Percentiles rank a stretch among this genome's conserved stretches.
Evolutionary conservation across 2,888 invertebrate genomes (phyloP).

Genomic region (Machimus atricapillus): DNA sequence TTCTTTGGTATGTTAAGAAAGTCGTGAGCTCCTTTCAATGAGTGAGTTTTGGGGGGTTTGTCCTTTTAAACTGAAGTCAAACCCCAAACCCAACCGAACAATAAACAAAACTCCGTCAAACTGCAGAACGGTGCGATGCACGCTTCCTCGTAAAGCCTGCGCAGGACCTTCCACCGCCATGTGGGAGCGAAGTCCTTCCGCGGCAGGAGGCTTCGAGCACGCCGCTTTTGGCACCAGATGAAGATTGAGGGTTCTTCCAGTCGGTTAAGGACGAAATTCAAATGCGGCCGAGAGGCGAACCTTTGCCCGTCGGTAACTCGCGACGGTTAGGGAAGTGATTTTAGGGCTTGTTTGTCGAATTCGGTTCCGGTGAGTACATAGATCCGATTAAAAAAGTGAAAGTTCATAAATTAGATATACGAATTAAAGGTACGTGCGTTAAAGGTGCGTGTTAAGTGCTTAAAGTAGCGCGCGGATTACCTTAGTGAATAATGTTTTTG

Average conservation of each 20-base stretch:
- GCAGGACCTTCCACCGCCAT: neutral
- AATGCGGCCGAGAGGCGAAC: neutral
- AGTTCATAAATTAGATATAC: neutral
- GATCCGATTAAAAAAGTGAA: neutral
- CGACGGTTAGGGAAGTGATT: neutral
- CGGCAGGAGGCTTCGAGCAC: neutral
- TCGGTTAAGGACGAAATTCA: neutral
- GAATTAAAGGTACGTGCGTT: neutral
- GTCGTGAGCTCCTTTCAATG: neutral
- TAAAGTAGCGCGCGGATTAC: neutral
- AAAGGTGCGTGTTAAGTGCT: neutral
- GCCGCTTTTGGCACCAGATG: slow-evolving; percentile 1
- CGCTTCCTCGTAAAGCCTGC: neutral
- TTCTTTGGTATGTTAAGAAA: neutral
- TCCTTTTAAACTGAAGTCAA: neutral
- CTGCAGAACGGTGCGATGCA: neutral
- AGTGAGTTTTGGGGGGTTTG: neutral
- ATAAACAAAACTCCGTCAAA: slow-evolving; percentile 8
- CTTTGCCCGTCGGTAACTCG: neutral
- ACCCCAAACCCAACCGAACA: neutral
- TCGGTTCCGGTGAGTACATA: neutral
- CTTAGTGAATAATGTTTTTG: neutral
- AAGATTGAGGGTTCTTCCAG: slow-evolving; percentile 16
- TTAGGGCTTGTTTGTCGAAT: neutral
- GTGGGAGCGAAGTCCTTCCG: neutral